Base-by-base conservation (phyloP, 92 coral and sea anemone genomes). In the Meandrina meandrites region DNA sequence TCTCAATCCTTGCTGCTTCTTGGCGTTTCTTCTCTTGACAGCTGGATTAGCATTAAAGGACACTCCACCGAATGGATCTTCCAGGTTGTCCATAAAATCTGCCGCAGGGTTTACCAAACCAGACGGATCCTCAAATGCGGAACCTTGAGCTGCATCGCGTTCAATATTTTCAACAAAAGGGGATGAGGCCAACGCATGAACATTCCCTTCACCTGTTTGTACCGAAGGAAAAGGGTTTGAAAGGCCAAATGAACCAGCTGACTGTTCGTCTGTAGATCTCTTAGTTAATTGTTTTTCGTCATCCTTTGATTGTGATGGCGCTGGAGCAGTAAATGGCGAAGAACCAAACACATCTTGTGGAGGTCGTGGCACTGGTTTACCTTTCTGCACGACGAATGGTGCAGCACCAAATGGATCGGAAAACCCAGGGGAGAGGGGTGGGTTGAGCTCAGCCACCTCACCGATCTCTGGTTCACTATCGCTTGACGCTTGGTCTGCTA, bases 381-480 rank as follows among this genome's bases (percentile, higher is more conserved):
- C 40, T 37, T 91, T 87, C 37, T 89, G 92, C 42, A 88, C 47
- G 36, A 79, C 79, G 50, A 94, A 94, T 0, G 96, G 96, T 27
- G 90, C 96, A 28, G 96, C 88, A 30, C 98, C 98, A 75, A 94
- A 94, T 3, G 98, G 98, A 82, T 94, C 94, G 11, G 93, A 71
- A 24, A 90, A n/a, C 30, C 84, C 91, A 21, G 94, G 95, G 19
- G 95, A 92, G 24, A 47, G 83, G 45, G 95, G 95, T 30, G 95
- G 93, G 37, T 40, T 72, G 68, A 64, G 40, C 48, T 36, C 80
- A 13, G 70, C 48, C 22, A 48, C 66, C 22, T 81, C 89, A 36
- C 58, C 79, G 15, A 47, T 76, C 22, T 84, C 92, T 28, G 81
- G 30, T 70, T 87, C 91, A 82, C 86, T 84, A 34, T 89, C 91